Percentiles rank a stretch among this genome's conserved stretches.
These are phyloP conservation scores for Turnix velox DNA, from an alignment of 2,113 vertebrate species.

Conservation along the genomic window DNA sequence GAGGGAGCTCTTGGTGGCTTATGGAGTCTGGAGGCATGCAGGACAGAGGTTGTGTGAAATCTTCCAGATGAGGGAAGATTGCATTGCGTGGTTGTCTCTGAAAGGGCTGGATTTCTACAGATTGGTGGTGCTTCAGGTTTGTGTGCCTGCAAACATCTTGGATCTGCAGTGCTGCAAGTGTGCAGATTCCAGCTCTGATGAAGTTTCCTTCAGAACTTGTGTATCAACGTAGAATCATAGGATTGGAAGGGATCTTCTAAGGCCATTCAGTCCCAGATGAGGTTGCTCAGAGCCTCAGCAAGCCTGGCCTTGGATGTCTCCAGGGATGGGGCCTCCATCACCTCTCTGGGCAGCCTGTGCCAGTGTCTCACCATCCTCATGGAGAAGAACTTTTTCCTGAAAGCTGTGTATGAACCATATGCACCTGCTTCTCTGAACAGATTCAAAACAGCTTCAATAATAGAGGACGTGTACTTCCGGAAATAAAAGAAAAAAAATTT, in stretches of 20 bases:
- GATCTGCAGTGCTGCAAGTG: neutral
- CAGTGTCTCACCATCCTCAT: too few species aligned
- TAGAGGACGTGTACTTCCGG: neutral
- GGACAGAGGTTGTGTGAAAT: neutral
- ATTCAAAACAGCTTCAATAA: neutral
- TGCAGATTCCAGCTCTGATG: neutral
- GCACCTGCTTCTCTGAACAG: neutral
- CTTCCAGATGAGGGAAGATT: neutral
- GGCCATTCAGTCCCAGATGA: too few species aligned
- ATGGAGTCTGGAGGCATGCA: neutral
- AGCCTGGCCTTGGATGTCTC: too few species aligned
- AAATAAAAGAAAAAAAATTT: neutral
- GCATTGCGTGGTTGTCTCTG: neutral
- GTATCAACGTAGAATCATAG: too few species aligned
- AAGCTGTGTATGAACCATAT: neutral
- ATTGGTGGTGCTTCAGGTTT: neutral
- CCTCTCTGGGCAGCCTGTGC: too few species aligned
- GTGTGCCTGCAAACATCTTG: neutral
- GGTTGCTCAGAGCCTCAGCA: too few species aligned
- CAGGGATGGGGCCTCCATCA: too few species aligned
- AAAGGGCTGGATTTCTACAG: neutral
- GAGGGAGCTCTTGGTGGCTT: neutral
- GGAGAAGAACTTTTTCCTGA: too few species aligned
- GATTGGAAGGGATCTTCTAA: too few species aligned
- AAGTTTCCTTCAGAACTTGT: neutral